These are phyloP conservation scores for Itoplectis maculator DNA, from an alignment of 2,888 invertebrate genomes.

Conservation along the genomic window DNA sequence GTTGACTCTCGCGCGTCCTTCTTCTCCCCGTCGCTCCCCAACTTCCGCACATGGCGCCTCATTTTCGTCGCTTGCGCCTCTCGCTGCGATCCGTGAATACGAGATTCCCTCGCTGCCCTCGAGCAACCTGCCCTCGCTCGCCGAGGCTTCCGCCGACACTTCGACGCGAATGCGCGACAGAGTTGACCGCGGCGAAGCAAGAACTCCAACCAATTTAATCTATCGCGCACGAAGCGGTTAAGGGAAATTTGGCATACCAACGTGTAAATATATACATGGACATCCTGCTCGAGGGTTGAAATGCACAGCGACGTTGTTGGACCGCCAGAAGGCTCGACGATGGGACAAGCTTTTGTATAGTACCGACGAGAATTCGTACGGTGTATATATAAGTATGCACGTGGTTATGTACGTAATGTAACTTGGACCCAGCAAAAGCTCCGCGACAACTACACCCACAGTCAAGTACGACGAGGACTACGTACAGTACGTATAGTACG, in stretches of 20 bases:
- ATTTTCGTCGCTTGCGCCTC: conserved; percentile 36
- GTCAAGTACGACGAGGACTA: background rate
- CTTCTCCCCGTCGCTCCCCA: conserved; percentile 7
- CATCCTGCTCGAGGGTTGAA: background rate
- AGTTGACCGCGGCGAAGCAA: background rate
- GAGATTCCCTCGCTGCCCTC: conserved; percentile 18
- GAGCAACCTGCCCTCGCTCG: no score
- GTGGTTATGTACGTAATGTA: background rate
- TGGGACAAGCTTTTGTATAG: background rate
- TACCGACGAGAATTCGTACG: background rate
- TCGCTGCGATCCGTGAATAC: conserved; percentile 36
- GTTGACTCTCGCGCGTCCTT: no score
- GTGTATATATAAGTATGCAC: no score
- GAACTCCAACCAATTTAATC: background rate
- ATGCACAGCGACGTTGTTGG: background rate
- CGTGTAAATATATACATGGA: background rate
- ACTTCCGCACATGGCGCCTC: conserved; percentile 10
- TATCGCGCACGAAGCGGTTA: background rate
- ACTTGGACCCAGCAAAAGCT: conserved; percentile 1
- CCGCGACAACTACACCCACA: background rate
- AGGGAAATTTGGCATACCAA: background rate
- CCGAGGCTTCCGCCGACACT: no score
- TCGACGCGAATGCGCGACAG: no score
- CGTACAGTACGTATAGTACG: no score
- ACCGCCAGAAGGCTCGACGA: background rate